These are phyloP conservation scores for Bufo gargarizans DNA, from an alignment of 2,113 vertebrate genomes.

Conservation along the genomic window DNA sequence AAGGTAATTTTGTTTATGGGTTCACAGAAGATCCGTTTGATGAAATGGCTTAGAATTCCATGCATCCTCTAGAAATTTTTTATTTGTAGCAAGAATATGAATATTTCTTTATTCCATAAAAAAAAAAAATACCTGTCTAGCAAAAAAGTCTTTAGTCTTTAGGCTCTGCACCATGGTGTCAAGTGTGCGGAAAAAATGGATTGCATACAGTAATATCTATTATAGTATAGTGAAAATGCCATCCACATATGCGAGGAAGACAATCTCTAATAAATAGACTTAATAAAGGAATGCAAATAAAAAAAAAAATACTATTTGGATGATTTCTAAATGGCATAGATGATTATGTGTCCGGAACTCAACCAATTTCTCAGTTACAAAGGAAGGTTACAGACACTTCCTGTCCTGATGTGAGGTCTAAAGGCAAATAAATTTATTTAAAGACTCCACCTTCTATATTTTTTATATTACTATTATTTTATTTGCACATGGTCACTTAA, in stretches of 20 bases:
- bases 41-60: conserved; percentile 72
- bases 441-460: background rate
- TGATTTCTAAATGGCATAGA: background rate
- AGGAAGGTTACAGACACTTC: too few relatives aligned
- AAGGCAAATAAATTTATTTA: background rate
- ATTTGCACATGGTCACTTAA: background rate
- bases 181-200: background rate
- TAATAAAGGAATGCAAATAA: background rate
- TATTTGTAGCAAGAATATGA: conserved; percentile 79
- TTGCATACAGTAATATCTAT: background rate
- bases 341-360: background rate
- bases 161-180: conserved; percentile 56
- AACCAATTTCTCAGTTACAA: too few relatives aligned
- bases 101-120: conserved; percentile 66
- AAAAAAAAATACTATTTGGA: background rate
- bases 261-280: background rate
- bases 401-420: too few relatives aligned
- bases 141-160: conserved; percentile 64
- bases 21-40: conserved; percentile 71
- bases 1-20: conserved; percentile 80
- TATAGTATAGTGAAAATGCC: too few relatives aligned
- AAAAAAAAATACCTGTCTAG: conserved; percentile 73
- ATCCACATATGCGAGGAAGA: too few relatives aligned
- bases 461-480: background rate
- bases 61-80: conserved; percentile 72